phyloP scores from a whole-genome alignment of 2,113 vertebrate species.

The Nothocercus julius region DNA sequence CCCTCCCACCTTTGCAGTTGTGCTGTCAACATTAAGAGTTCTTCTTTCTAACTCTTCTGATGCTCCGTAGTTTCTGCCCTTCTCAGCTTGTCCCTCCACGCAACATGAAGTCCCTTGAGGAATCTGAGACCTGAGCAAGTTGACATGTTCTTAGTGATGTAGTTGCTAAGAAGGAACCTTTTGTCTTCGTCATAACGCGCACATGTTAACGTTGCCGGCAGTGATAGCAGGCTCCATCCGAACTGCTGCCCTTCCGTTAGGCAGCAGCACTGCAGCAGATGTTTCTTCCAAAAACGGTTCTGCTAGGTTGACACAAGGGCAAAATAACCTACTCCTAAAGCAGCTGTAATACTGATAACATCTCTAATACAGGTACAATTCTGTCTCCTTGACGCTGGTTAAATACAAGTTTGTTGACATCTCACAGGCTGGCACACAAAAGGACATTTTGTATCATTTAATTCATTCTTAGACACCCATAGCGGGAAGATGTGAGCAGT shows the following conservation, averaged over 20 bases:
- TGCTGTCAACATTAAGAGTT: neutral
- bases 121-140: neutral
- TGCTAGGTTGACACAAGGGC: neutral
- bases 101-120: neutral
- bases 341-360: neutral
- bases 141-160: neutral
- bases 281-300: neutral
- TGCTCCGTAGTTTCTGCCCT: neutral
- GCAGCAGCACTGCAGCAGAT: neutral
- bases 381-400: neutral
- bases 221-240: neutral
- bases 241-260: neutral
- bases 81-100: neutral
- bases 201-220: fast-evolving
- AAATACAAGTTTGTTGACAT: neutral
- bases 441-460: neutral
- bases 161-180: neutral
- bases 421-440: neutral
- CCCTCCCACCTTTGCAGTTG: neutral
- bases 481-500: neutral
- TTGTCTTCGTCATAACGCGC: neutral
- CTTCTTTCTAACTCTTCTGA: neutral
- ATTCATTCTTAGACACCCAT: neutral
- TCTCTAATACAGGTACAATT: neutral
- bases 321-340: neutral